phyloP scores from a whole-genome alignment of 2,113 vertebrate genomes.

The Pao palembangensis region DNA sequence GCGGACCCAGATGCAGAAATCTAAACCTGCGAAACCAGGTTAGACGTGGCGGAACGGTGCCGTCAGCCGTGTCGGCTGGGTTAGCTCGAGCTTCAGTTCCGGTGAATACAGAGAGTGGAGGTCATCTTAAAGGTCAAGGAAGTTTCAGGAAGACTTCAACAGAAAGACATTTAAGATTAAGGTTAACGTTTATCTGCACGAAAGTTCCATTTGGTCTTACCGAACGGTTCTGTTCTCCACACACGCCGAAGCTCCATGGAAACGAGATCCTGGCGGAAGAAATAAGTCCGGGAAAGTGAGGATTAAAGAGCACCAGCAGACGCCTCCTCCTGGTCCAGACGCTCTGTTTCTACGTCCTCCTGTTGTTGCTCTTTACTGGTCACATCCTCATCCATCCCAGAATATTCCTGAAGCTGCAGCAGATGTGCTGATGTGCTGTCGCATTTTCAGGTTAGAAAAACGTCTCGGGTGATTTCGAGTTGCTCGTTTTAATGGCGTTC shows the following conservation, averaged over 20 bases:
- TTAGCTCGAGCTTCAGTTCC: background rate
- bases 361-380: conserved; percentile 11
- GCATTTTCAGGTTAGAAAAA: background rate
- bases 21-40: too few species aligned
- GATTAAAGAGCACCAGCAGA: background rate
- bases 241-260: too few species aligned
- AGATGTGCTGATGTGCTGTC: background rate
- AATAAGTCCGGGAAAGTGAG: too few species aligned
- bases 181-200: too few species aligned
- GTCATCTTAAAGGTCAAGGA: background rate
- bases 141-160: too few species aligned
- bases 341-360: conserved; percentile 35
- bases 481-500: conserved; percentile 48
- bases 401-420: conserved; percentile 4
- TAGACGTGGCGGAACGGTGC: too few species aligned
- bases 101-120: background rate
- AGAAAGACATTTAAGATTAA: too few species aligned
- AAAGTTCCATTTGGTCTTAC: too few species aligned
- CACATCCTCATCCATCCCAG: conserved; percentile 16
- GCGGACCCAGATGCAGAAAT: too few species aligned
- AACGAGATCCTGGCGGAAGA: too few species aligned
- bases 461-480: background rate
- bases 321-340: background rate
- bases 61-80: background rate
- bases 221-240: too few species aligned